Percentiles rank a stretch among this genome's conserved stretches.
Evolutionary conservation across 2,888 invertebrate genomes (phyloP).

Genomic region (Brassicogethes aeneus): DNA sequence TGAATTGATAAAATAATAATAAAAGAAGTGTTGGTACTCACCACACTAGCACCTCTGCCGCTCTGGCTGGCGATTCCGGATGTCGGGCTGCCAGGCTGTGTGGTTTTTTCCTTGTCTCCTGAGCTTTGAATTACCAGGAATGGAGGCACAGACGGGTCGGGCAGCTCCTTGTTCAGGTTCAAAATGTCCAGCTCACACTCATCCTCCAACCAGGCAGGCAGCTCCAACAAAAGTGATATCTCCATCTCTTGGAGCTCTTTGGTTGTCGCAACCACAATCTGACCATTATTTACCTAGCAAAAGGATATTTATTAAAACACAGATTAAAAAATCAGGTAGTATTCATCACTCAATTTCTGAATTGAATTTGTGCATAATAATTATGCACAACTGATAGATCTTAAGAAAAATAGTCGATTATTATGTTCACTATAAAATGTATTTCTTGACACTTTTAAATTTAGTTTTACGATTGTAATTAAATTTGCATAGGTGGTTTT

Average conservation of each 20-base stretch:
- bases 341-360: too few species aligned
- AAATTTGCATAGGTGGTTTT: too few species aligned
- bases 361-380: too few species aligned
- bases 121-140: conserved; percentile 83
- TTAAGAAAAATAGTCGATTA: too few species aligned
- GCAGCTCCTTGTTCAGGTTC: conserved; percentile 60
- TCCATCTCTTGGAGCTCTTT: conserved; percentile 98
- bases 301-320: conserved; percentile 3
- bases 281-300: conserved; percentile 61
- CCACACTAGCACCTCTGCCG: conserved; percentile 80
- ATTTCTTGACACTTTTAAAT: too few species aligned
- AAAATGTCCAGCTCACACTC: conserved; percentile 95
- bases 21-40: too few species aligned
- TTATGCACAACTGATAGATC: too few species aligned
- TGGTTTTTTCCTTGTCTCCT: conserved; percentile 45
- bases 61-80: conserved; percentile 69
- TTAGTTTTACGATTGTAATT: too few species aligned
- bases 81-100: conserved; percentile 57
- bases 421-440: too few species aligned
- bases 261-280: conserved; percentile 85
- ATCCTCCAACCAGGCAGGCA: conserved; percentile 91
- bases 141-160: conserved; percentile 50
- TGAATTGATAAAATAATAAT: too few species aligned
- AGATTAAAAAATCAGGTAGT: too few species aligned
- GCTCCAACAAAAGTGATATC: conserved; percentile 81